Percentiles rank a stretch among this genome's conserved stretches.
phyloP scores from a whole-genome alignment of 1,140 invertebrate species.

The Brachionus angularis region DNA sequence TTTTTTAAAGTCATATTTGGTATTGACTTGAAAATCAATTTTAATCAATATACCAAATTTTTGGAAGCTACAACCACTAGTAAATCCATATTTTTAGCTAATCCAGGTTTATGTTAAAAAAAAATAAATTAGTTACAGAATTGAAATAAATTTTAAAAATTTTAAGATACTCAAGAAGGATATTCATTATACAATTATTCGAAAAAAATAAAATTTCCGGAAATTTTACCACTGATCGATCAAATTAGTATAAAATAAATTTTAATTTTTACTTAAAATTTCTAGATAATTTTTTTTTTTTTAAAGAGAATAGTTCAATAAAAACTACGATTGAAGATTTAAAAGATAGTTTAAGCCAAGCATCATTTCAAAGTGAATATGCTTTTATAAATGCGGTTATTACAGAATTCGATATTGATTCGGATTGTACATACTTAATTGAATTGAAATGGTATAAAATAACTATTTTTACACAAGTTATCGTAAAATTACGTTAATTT shows the following conservation, averaged over 20 bases:
- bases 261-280: not conserved
- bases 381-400: constrained; percentile 4
- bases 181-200: constrained; percentile 5
- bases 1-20: constrained; percentile 5
- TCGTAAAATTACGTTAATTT: not conserved
- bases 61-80: not conserved
- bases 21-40: not conserved
- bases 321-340: constrained; percentile 27
- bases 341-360: constrained; percentile 7
- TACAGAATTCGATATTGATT: constrained; percentile 26
- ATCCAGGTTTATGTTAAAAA: not conserved
- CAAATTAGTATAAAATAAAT: constrained; percentile 23
- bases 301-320: constrained; percentile 19
- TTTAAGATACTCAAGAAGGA: not conserved
- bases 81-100: constrained; percentile 6
- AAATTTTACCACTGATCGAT: not conserved
- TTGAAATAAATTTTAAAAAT: not conserved
- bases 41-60: constrained; percentile 19
- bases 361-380: constrained; percentile 4
- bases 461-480: not conserved
- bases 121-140: not conserved
- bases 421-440: not conserved
- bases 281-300: not conserved
- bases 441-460: constrained; percentile 21
- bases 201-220: not conserved